Base-by-base conservation (phyloP, 2,113 vertebrate species). In the Trematomus loennbergii region DNA sequence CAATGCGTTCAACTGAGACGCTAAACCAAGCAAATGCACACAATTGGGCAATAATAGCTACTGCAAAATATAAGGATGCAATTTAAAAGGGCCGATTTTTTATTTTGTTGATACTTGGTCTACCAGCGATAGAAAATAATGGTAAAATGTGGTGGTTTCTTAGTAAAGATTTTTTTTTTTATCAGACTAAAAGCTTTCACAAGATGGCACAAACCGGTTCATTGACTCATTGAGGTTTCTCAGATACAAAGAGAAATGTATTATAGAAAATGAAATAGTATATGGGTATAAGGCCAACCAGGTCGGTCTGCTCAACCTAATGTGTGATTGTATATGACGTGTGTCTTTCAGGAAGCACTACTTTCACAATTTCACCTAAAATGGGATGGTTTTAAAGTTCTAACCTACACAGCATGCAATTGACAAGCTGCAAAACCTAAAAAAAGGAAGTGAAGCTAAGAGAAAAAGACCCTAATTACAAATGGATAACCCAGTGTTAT, bases 361-460 rank as follows among this genome's bases (percentile, higher is more conserved):
- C 29, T 55, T 71, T 48, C 20, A 67, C 2, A 52, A n/a, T 67
- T 22, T 63, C 3, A 78, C 10, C 12, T 57, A 16, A 46, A 29
- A 69, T 29, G 25, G 57, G 18, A 78, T 18, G 12, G 53, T 22
- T 70, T 8, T 61, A 33, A 50, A 53, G 29, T 25, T 68, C 1
- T 1, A 3, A n/a, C 12, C 62, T 13, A 36, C 25, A 22, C 9
- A 45, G 3, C 7, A 36, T 57, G 17, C 48, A 22, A 22, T 46
- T 9, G 12, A 45, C 10, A 45, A 52, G 45, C 59, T 45, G 18
- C 33, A 71, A 54, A 84, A 73, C 62, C 29, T 43, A 67, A 82
- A 81, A 71, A 36, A 18, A 81, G 72, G 83, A 88, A 88, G 57
- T 62, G 63, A 79, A 81, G 88, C 29, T 64, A 22, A 5, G 22